Conservation (phyloP, 2,888 invertebrate species). For the Griposia aprilina region DNA sequence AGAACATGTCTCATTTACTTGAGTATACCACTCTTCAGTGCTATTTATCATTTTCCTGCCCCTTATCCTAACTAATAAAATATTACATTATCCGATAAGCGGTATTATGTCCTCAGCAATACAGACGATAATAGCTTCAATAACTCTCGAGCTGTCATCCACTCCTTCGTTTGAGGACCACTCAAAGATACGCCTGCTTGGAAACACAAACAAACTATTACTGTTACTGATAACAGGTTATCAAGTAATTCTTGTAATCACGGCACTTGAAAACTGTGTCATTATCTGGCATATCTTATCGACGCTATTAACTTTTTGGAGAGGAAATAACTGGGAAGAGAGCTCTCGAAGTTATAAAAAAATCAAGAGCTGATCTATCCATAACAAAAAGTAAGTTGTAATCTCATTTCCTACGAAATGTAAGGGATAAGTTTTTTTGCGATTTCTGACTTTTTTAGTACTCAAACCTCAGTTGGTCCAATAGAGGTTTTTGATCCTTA, state of each 20-base stretch:
- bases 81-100: background rate
- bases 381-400: no score
- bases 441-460: no score
- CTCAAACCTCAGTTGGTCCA: no score
- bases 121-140: background rate
- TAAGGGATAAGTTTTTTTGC: no score
- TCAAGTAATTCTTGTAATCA: slow-evolving; percentile 41
- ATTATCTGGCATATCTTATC: slow-evolving; percentile 40
- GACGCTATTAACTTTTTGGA: slow-evolving; percentile 28
- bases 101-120: background rate
- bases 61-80: background rate
- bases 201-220: slow-evolving; percentile 5
- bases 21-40: slow-evolving; percentile 10
- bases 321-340: slow-evolving; percentile 13
- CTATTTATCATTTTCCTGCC: no score
- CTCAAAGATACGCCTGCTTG: slow-evolving; percentile 5
- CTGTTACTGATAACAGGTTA: slow-evolving; percentile 21
- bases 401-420: no score
- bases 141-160: background rate
- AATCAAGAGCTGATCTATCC: background rate
- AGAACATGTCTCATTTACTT: background rate
- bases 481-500: no score
- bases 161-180: background rate
- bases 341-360: slow-evolving; percentile 13
- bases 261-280: slow-evolving; percentile 29